These are phyloP conservation scores for Ornithorhynchus anatinus DNA, from an alignment of 2,113 vertebrate genomes.

Conservation along the genomic window DNA sequence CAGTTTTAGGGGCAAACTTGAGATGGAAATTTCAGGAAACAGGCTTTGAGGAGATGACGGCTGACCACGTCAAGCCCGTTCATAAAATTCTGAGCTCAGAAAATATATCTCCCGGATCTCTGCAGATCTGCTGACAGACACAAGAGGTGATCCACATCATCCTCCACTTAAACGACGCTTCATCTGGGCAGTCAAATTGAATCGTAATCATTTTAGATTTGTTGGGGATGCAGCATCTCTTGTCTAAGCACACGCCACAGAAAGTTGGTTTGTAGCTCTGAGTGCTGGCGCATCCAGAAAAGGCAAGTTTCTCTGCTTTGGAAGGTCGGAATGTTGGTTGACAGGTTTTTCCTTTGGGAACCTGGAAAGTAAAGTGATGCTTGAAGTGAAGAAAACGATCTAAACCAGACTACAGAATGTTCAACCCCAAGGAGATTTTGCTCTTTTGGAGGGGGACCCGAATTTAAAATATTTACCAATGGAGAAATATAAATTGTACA, in stretches of 20 bases:
- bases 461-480: no score
- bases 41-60: no score
- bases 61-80: neutral
- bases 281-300: constrained; percentile 88
- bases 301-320: constrained; percentile 80
- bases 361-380: constrained; percentile 65
- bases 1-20: no score
- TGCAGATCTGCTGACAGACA: constrained; percentile 87
- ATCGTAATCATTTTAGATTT: constrained; percentile 85
- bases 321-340: constrained; percentile 83
- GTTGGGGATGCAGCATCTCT: constrained; percentile 88
- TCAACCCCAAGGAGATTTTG: no score
- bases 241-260: constrained; percentile 87
- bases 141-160: constrained; percentile 97
- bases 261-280: constrained; percentile 84
- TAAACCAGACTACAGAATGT: no score
- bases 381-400: constrained; percentile 12
- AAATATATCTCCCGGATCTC: constrained; percentile 84
- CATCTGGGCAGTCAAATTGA: constrained; percentile 84
- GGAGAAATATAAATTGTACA: no score
- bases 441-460: no score
- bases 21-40: no score
- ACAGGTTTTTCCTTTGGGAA: constrained; percentile 88
- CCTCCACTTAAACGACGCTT: constrained; percentile 85
- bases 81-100: constrained; percentile 85